These are phyloP conservation scores for Steromphala cineraria DNA, from an alignment of 2,888 invertebrate genomes.

Conservation along the genomic window DNA sequence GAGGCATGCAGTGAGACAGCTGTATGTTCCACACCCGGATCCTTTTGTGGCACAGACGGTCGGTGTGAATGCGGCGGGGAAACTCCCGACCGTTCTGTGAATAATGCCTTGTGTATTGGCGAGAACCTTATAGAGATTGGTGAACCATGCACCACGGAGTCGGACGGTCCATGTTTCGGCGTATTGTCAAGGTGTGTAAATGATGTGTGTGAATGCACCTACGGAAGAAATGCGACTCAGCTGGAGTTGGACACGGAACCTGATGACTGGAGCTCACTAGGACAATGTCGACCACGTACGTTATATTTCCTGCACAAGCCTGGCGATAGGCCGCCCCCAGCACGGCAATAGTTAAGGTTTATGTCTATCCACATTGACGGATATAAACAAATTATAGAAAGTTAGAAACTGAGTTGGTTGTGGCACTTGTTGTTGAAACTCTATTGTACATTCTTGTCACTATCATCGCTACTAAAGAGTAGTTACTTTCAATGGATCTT, in stretches of 20 bases:
- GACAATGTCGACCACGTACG: not conserved
- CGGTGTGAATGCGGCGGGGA: not conserved
- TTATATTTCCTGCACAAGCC: not conserved
- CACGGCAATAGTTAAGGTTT: no score
- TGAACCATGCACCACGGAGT: not conserved
- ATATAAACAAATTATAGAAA: no score
- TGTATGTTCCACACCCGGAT: not conserved
- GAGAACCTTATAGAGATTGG: not conserved
- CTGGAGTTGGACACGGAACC: not conserved
- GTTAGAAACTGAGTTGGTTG: no score
- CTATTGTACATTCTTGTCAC: no score
- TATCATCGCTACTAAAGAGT: no score
- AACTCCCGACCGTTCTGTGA: not conserved
- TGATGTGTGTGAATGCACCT: not conserved
- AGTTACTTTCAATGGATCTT: no score
- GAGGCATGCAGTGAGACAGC: not conserved
- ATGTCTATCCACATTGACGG: no score
- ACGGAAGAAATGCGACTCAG: not conserved
- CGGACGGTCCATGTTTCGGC: not conserved
- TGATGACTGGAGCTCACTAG: not conserved
- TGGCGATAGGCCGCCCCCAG: no score
- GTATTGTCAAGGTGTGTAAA: not conserved
- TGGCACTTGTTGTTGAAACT: no score
- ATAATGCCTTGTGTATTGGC: not conserved
- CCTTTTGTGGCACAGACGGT: not conserved